These are phyloP conservation scores for Heteronetta atricapilla DNA, from an alignment of 2,113 vertebrate species.

Conservation along the genomic window DNA sequence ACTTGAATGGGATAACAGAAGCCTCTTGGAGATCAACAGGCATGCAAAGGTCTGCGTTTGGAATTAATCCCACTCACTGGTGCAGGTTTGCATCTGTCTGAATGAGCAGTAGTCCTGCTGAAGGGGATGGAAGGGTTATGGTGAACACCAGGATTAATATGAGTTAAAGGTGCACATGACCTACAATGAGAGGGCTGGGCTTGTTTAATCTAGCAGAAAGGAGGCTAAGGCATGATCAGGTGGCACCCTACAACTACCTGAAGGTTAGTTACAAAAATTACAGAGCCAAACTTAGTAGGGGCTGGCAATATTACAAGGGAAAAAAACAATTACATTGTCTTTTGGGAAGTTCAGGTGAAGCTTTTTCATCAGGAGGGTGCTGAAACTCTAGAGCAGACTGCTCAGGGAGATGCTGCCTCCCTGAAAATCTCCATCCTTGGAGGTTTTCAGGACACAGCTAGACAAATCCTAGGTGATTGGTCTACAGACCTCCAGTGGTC, in stretches of 20 bases:
- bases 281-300: neutral
- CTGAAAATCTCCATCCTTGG: neutral
- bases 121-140: neutral
- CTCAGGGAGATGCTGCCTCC: neutral
- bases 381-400: neutral
- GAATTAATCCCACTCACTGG: neutral
- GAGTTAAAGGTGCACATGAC: neutral
- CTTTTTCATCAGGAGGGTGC: neutral
- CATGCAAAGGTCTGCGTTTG: neutral
- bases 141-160: neutral
- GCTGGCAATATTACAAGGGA: neutral
- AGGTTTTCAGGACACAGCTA: neutral
- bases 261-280: neutral
- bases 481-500: neutral
- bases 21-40: neutral
- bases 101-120: neutral
- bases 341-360: neutral
- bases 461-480: neutral
- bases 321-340: neutral
- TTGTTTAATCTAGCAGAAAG: neutral
- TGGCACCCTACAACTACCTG: neutral
- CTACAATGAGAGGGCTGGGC: neutral
- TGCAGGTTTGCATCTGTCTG: neutral
- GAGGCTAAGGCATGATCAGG: neutral
- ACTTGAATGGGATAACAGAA: neutral